These are phyloP conservation scores for Galerucella calmariensis DNA, from an alignment of 2,888 invertebrate species.

Conservation along the genomic window DNA sequence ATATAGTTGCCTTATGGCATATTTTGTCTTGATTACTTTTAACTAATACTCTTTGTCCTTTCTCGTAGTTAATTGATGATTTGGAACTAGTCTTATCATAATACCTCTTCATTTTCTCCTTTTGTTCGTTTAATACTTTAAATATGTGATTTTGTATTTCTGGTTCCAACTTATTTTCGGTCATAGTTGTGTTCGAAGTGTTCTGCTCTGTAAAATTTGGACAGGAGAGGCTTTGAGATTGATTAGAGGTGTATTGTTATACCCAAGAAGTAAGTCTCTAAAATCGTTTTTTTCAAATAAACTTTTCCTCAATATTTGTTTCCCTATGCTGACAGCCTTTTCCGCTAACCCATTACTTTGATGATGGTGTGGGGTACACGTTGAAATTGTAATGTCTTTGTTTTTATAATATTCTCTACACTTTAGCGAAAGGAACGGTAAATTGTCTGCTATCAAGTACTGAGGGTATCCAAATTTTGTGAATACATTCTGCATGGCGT, in stretches of 20 bases:
- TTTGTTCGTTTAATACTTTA: too few species aligned
- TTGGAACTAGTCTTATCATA: not conserved
- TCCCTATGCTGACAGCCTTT: slow-evolving; percentile 29
- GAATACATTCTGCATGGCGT: slow-evolving; percentile 46
- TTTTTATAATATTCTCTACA: slow-evolving; percentile 42
- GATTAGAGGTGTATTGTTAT: slow-evolving; percentile 42
- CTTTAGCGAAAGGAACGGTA: slow-evolving; percentile 45
- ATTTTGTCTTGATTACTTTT: slow-evolving; percentile 9
- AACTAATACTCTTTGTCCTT: slow-evolving; percentile 14
- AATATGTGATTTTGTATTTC: slow-evolving; percentile 27
- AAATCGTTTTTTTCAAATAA: slow-evolving; percentile 39
- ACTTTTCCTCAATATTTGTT: slow-evolving; percentile 49
- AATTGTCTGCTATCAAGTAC: slow-evolving; percentile 47
- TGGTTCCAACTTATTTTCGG: slow-evolving; percentile 34
- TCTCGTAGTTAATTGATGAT: not conserved
- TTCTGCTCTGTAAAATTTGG: slow-evolving; percentile 46
- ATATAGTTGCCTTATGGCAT: slow-evolving; percentile 6
- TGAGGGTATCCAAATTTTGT: slow-evolving; percentile 50
- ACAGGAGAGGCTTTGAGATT: slow-evolving; percentile 43
- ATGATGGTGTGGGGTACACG: slow-evolving; percentile 19
- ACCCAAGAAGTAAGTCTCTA: slow-evolving; percentile 44
- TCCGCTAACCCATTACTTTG: slow-evolving; percentile 41
- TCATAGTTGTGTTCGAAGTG: slow-evolving; percentile 35
- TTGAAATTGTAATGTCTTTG: slow-evolving; percentile 45
- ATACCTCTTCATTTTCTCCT: not conserved